These are phyloP conservation scores for Watsonalla cultraria DNA, from an alignment of 2,888 invertebrate species.

Conservation along the genomic window DNA sequence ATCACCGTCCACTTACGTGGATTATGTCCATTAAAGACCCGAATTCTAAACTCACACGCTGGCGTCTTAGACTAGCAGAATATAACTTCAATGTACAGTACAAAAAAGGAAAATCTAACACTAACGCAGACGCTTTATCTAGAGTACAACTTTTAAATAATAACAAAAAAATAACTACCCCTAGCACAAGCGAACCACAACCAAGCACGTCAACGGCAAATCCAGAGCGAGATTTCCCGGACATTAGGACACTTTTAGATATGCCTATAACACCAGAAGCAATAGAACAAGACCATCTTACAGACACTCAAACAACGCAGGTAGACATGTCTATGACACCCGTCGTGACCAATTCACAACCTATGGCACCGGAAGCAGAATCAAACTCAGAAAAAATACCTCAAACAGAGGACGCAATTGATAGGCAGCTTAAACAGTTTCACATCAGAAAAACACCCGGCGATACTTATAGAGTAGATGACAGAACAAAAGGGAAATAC, in stretches of 20 bases:
- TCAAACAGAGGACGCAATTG: conserved; percentile 13
- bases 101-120: conserved; percentile 24
- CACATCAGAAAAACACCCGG: conserved; percentile 15
- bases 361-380: no score
- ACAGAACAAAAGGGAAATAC: conserved; percentile 7
- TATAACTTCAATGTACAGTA: conserved; percentile 23
- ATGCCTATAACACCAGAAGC: neutral
- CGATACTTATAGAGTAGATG: conserved; percentile 10
- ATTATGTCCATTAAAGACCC: conserved; percentile 43
- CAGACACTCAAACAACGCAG: no score
- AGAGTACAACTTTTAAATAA: conserved; percentile 15
- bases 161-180: neutral
- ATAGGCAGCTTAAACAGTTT: conserved; percentile 21
- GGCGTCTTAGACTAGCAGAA: conserved; percentile 33
- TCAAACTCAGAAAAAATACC: neutral
- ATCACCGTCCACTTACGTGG: conserved; percentile 44
- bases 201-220: conserved; percentile 4
- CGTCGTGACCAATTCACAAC: no score
- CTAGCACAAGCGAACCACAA: neutral
- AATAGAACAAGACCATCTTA: no score
- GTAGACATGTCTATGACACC: no score
- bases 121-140: conserved; percentile 28
- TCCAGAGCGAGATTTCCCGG: neutral
- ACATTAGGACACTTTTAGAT: conserved; percentile 8
- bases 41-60: conserved; percentile 37